Evolutionary conservation across 2,888 invertebrate genomes (phyloP).

Genomic region (Lamproptera curius): DNA sequence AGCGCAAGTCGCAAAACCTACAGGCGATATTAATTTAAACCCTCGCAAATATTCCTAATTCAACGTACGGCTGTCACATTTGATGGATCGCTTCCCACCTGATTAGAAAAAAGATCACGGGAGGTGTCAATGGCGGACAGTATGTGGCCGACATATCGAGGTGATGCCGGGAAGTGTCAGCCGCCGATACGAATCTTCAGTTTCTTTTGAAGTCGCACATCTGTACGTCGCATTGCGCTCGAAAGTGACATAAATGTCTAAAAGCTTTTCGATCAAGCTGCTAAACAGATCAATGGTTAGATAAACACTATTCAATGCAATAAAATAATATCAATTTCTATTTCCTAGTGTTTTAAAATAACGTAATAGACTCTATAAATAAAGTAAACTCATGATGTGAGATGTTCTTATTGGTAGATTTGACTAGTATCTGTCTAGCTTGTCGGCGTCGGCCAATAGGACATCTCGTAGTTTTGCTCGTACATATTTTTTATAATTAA

Average conservation of each 20-base stretch:
- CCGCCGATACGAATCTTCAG: conserved; percentile 8
- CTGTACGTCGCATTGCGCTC: background rate
- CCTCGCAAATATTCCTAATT: background rate
- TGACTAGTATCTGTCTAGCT: too few relatives aligned
- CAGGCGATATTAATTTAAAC: background rate
- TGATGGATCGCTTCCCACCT: conserved; percentile 14
- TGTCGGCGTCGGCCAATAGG: too few relatives aligned
- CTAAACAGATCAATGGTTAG: too few relatives aligned
- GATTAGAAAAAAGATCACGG: conserved; percentile 12
- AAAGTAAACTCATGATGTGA: too few relatives aligned
- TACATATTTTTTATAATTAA: too few relatives aligned
- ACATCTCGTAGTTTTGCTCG: too few relatives aligned
- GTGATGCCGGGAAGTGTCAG: conserved; percentile 13
- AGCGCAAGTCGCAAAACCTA: background rate
- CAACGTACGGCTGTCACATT: background rate
- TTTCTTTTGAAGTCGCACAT: conserved; percentile 12
- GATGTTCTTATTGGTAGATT: too few relatives aligned
- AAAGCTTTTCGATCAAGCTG: too few relatives aligned
- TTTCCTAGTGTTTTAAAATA: too few relatives aligned
- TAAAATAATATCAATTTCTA: too few relatives aligned
- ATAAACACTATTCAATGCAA: too few relatives aligned
- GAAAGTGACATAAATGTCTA: background rate
- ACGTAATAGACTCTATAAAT: too few relatives aligned
- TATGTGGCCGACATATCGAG: conserved; percentile 8
- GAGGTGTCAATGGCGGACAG: conserved; percentile 9